Percentiles rank a stretch among this genome's conserved stretches.
phyloP scores from a whole-genome alignment of 2,113 vertebrate genomes.

The Phocoena sinus region DNA sequence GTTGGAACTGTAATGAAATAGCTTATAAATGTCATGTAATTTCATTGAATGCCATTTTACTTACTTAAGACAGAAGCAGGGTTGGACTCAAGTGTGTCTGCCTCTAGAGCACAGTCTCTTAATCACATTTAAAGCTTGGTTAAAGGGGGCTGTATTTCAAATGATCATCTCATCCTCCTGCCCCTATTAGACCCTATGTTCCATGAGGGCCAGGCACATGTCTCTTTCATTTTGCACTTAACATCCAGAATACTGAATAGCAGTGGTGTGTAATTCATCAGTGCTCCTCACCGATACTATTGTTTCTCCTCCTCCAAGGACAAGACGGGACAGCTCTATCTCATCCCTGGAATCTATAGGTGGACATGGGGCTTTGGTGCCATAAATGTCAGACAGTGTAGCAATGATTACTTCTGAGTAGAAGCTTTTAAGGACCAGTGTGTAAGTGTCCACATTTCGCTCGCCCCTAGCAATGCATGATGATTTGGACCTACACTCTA shows the following conservation, averaged over 20 bases:
- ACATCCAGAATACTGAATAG: not conserved
- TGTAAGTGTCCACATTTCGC: not conserved
- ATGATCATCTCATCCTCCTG: not conserved
- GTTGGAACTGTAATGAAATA: slow-evolving; percentile 27
- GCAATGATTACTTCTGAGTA: not conserved
- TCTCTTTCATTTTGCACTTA: not conserved
- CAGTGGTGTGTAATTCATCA: not conserved
- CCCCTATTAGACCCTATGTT: not conserved
- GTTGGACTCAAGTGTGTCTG: slow-evolving; percentile 1
- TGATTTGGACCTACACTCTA: not conserved
- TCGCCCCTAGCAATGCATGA: not conserved
- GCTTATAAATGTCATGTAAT: not conserved
- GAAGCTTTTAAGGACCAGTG: not conserved
- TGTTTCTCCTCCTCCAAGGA: not conserved
- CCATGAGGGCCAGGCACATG: not conserved
- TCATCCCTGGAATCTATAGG: no score
- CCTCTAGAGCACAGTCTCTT: not conserved
- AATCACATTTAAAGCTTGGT: not conserved
- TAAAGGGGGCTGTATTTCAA: not conserved
- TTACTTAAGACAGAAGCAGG: not conserved
- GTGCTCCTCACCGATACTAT: not conserved
- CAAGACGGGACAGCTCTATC: not conserved
- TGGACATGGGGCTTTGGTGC: not conserved
- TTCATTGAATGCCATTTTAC: slow-evolving; percentile 34
- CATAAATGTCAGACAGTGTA: not conserved